Evolutionary conservation across 2,888 invertebrate species (phyloP).

Genomic region (Pseudanteris insignis): DNA sequence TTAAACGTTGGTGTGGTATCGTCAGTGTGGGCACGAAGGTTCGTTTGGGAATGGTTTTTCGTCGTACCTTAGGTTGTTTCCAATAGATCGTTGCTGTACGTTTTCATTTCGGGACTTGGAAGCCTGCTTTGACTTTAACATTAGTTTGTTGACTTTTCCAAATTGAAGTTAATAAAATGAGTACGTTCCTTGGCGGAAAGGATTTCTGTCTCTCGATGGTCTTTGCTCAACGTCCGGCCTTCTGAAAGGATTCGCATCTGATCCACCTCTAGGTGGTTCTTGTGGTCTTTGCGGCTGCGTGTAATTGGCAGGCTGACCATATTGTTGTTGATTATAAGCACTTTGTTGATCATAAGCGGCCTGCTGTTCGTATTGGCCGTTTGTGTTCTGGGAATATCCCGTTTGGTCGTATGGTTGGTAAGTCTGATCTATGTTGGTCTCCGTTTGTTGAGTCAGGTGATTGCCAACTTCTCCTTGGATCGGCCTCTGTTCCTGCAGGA

Average conservation of each 20-base stretch:
- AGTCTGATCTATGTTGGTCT: slow-evolving; percentile 65
- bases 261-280: slow-evolving; percentile 51
- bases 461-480: slow-evolving; percentile 82
- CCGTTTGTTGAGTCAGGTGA: slow-evolving; percentile 69
- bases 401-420: slow-evolving; percentile 66
- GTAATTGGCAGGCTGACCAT: slow-evolving; percentile 42
- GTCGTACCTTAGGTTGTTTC: slow-evolving; percentile 16
- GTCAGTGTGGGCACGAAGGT: slow-evolving; percentile 10
- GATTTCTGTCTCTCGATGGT: slow-evolving; percentile 73
- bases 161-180: no score
- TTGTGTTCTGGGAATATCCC: slow-evolving; percentile 62
- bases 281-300: slow-evolving; percentile 47
- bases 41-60: not conserved
- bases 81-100: slow-evolving; percentile 41
- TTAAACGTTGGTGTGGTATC: slow-evolving; percentile 20
- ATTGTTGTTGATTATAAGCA: slow-evolving; percentile 55
- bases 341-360: slow-evolving; percentile 58
- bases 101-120: no score
- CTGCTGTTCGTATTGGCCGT: no score
- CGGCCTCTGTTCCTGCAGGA: slow-evolving; percentile 86
- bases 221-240: slow-evolving; percentile 68
- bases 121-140: slow-evolving; percentile 65
- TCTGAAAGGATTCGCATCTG: slow-evolving; percentile 67
- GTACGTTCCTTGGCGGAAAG: slow-evolving; percentile 84
- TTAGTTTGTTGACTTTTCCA: no score